Conservation (phyloP, 2,888 invertebrate species). For the Sympetrum striolatum region DNA sequence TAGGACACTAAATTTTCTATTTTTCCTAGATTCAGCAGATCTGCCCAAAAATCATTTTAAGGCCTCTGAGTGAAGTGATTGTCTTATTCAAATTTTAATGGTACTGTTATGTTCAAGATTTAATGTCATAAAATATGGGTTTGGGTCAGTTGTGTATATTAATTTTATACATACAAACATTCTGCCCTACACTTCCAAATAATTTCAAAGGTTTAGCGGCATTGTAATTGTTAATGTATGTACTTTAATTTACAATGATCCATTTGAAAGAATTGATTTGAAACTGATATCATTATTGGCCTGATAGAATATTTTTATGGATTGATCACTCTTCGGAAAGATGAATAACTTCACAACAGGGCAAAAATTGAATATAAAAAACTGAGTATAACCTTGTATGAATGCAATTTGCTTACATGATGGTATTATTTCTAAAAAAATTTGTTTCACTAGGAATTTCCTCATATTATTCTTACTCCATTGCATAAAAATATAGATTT, state of each 20-base stretch:
- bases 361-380: not conserved
- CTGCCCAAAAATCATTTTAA: constrained; percentile 32
- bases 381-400: not conserved
- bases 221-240: not conserved
- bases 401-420: not conserved
- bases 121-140: constrained; percentile 18
- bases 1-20: not conserved
- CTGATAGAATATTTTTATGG: not conserved
- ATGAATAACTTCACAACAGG: not conserved
- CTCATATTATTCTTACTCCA: not conserved
- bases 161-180: not conserved
- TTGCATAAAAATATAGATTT: not conserved
- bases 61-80: constrained; percentile 40
- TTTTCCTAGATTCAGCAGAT: constrained; percentile 7
- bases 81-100: constrained; percentile 8
- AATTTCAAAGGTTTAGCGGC: not conserved
- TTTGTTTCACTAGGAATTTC: not conserved
- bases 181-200: not conserved
- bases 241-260: not conserved
- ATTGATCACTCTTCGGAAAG: not conserved
- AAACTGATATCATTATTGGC: not conserved
- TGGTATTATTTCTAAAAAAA: not conserved
- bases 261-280: not conserved
- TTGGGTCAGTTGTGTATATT: not conserved
- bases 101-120: not conserved